phyloP scores from a whole-genome alignment of 2,888 invertebrate species.

The Agrotis ipsilon region DNA sequence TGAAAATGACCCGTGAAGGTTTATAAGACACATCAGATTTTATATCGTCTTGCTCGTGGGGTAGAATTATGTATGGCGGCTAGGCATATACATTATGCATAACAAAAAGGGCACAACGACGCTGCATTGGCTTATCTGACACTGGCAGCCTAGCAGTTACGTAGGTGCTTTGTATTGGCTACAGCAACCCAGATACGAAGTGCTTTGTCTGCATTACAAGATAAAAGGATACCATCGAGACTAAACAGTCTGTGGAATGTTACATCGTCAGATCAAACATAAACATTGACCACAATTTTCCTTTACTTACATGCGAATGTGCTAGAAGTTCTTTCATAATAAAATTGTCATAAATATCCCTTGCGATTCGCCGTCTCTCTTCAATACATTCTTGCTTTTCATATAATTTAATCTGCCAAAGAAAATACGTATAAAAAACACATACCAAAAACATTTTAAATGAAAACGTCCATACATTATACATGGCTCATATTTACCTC shows the following conservation, averaged over 20 bases:
- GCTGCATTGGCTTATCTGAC: slow-evolving; percentile 23
- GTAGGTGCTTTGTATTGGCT: slow-evolving; percentile 27
- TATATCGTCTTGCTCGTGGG: background rate
- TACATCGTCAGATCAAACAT: slow-evolving; percentile 13
- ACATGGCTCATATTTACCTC: slow-evolving; percentile 93
- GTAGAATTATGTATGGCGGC: background rate
- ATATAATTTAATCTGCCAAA: slow-evolving; percentile 98
- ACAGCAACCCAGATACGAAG: background rate
- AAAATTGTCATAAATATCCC: slow-evolving; percentile 99
- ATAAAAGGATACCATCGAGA: slow-evolving; percentile 27
- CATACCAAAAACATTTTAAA: slow-evolving; percentile 7
- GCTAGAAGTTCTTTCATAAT: slow-evolving; percentile 99
- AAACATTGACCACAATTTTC: slow-evolving; percentile 6
- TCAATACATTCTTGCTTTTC: slow-evolving; percentile 99
- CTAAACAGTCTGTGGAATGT: slow-evolving; percentile 27
- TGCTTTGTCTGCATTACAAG: slow-evolving; percentile 6
- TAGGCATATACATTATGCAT: slow-evolving; percentile 18
- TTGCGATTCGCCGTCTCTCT: slow-evolving; percentile 98
- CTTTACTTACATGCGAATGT: slow-evolving; percentile 98
- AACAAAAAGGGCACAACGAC: slow-evolving; percentile 24
- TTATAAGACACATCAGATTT: background rate
- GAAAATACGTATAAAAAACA: slow-evolving; percentile 61
- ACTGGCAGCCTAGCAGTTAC: slow-evolving; percentile 2
- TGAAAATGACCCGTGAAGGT: background rate
- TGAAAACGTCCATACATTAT: slow-evolving; percentile 7